phyloP scores from a whole-genome alignment of 2,797 vertebrate genomes.

The Pyrocephalus nanus region DNA sequence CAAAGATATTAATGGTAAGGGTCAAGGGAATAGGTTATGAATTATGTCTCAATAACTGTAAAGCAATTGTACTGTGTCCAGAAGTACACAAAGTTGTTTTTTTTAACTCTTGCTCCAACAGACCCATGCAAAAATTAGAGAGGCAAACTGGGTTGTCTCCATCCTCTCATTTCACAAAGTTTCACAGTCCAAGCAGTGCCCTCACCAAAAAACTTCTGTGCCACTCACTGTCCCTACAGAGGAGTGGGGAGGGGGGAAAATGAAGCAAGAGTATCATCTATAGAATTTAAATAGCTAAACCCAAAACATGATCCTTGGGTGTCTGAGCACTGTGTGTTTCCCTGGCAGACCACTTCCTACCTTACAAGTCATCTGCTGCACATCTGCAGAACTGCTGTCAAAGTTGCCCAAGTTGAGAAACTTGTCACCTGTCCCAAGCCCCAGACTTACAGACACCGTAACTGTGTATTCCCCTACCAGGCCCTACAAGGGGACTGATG shows the following conservation, averaged over 20 bases:
- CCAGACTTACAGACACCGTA: not conserved
- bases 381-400: not conserved
- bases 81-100: not conserved
- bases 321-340: fast-evolving
- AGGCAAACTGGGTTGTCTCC: not conserved
- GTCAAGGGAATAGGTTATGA: not conserved
- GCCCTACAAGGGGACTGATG: not conserved
- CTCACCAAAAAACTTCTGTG: not conserved
- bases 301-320: not conserved
- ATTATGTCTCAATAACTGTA: not conserved
- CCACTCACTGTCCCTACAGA: not conserved
- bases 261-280: not conserved
- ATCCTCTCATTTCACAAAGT: not conserved
- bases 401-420: not conserved
- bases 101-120: not conserved
- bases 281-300: not conserved
- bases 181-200: not conserved
- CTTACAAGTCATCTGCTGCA: not conserved
- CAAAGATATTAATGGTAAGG: not conserved
- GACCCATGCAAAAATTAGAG: not conserved
- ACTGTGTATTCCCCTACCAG: not conserved
- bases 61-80: not conserved
- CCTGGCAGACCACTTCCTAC: not conserved
- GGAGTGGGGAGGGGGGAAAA: fast-evolving
- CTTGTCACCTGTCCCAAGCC: not conserved